These are phyloP conservation scores for Oreohelix idahoensis DNA, from an alignment of 1,140 invertebrate genomes.

Conservation along the genomic window DNA sequence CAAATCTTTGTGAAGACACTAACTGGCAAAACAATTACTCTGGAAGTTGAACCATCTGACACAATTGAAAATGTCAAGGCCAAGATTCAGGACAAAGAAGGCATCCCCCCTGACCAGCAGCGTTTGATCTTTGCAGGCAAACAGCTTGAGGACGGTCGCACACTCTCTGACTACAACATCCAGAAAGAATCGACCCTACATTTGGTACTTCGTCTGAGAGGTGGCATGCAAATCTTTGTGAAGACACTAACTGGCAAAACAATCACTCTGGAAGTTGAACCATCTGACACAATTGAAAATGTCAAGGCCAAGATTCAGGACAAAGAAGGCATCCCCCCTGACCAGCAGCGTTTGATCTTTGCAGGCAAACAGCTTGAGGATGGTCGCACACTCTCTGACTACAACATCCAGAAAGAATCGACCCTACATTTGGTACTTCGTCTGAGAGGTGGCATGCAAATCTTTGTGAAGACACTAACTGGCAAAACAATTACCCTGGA, in stretches of 20 bases:
- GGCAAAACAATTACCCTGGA: conserved; percentile 77
- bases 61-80: too few species aligned
- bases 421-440: conserved; percentile 12
- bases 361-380: conserved; percentile 25
- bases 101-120: conserved; percentile 25
- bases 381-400: conserved; percentile 17
- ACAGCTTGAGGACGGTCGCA: conserved; percentile 83
- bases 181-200: conserved; percentile 94
- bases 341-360: conserved; percentile 23
- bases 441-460: background rate
- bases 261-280: conserved; percentile 23
- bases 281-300: conserved; percentile 28
- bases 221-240: conserved; percentile 25
- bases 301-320: conserved; percentile 24
- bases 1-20: too few species aligned
- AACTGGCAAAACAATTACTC: too few species aligned
- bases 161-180: conserved; percentile 92
- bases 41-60: too few species aligned
- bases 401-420: conserved; percentile 29
- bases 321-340: conserved; percentile 24
- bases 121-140: conserved; percentile 81
- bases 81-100: too few species aligned
- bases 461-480: conserved; percentile 79
- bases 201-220: conserved; percentile 55
- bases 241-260: conserved; percentile 25